phyloP scores from a whole-genome alignment of 2,888 invertebrate genomes.

The Drosophila mulleri region DNA sequence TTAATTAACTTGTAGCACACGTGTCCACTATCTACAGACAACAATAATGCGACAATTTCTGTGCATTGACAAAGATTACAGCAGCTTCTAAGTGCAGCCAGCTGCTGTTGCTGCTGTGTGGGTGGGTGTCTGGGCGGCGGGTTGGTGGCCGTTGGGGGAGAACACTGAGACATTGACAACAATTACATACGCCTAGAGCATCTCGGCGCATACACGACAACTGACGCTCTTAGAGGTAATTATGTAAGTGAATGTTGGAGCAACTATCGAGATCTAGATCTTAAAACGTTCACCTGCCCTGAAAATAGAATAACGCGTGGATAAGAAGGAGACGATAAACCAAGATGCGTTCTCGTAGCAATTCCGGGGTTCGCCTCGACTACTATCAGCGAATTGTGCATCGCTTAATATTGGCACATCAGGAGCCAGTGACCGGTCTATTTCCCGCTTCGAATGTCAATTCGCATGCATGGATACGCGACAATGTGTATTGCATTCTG shows the following conservation, averaged over 20 bases:
- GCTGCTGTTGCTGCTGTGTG: slow-evolving; percentile 43
- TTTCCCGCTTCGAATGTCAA: slow-evolving; percentile 95
- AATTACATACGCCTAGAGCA: slow-evolving; percentile 41
- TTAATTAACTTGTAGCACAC: slow-evolving; percentile 7
- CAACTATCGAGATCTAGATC: slow-evolving; percentile 3
- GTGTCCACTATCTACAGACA: slow-evolving; percentile 12
- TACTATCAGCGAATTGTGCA: slow-evolving; percentile 98
- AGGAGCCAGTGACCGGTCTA: slow-evolving; percentile 98
- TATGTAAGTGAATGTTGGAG: slow-evolving; percentile 46
- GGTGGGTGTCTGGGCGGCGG: slow-evolving; percentile 27
- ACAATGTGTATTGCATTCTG: slow-evolving; percentile 98
- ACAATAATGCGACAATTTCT: slow-evolving; percentile 43
- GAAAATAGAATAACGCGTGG: slow-evolving; percentile 7
- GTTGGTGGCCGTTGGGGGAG: slow-evolving; percentile 11
- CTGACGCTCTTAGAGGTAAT: slow-evolving; percentile 33
- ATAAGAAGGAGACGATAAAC: background rate
- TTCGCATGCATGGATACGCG: slow-evolving; percentile 99
- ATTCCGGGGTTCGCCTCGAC: slow-evolving; percentile 96
- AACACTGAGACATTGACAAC: slow-evolving; percentile 48
- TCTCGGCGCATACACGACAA: slow-evolving; percentile 29
- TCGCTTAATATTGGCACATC: slow-evolving; percentile 95
- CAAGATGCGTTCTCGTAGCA: slow-evolving; percentile 93
- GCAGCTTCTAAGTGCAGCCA: slow-evolving; percentile 50
- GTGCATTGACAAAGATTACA: slow-evolving; percentile 30
- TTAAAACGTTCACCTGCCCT: slow-evolving; percentile 3